Percentiles rank a stretch among this genome's conserved stretches.
Evolutionary conservation across 2,888 invertebrate genomes (phyloP).

Genomic region (Tromatobia lineatoria): DNA sequence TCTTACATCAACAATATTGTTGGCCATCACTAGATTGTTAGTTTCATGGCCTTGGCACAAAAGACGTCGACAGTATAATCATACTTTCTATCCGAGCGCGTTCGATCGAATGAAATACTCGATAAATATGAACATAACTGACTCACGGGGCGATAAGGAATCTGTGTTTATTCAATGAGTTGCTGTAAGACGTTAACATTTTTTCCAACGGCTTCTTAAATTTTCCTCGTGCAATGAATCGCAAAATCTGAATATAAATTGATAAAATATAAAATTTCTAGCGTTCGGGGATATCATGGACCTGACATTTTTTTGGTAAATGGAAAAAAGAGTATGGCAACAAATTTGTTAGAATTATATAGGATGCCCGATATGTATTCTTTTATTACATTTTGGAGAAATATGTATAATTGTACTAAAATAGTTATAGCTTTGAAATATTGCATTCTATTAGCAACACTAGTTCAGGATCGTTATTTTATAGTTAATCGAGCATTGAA

Average conservation of each 20-base stretch:
- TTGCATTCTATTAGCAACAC: too few species aligned
- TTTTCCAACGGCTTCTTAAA: neutral
- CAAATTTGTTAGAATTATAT: too few species aligned
- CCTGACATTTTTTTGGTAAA: too few species aligned
- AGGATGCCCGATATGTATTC: too few species aligned
- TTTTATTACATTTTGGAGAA: too few species aligned
- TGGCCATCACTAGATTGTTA: constrained; percentile 30
- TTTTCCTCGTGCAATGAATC: neutral
- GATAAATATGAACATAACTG: constrained; percentile 29
- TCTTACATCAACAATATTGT: constrained; percentile 11
- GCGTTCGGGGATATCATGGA: too few species aligned
- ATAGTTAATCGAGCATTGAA: too few species aligned
- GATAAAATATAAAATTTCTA: too few species aligned
- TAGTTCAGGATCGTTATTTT: too few species aligned
- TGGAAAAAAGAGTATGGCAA: too few species aligned
- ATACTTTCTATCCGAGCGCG: constrained; percentile 39
- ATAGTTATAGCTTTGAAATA: too few species aligned
- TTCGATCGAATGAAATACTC: constrained; percentile 18
- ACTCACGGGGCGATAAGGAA: constrained; percentile 42
- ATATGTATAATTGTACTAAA: too few species aligned
- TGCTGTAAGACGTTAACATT: neutral
- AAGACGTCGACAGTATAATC: constrained; percentile 27
- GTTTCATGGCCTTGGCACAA: constrained; percentile 50
- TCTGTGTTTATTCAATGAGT: constrained; percentile 2
- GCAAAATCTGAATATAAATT: neutral